These are phyloP conservation scores for Bradypodion pumilum DNA, from an alignment of 2,797 vertebrate species.

Conservation along the genomic window DNA sequence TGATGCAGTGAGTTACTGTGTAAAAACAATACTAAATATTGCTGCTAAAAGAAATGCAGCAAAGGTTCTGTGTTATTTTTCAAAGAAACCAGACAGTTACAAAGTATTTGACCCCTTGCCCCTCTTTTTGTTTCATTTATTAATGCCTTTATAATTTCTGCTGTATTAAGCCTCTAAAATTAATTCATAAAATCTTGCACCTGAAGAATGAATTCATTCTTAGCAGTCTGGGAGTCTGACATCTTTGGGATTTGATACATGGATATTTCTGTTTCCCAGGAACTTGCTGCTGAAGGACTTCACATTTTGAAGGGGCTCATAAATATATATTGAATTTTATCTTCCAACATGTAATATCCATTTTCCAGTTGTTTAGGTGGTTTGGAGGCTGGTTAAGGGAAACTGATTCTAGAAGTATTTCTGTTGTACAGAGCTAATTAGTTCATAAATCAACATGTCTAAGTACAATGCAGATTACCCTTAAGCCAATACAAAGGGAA, in stretches of 20 bases:
- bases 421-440: conserved; percentile 78
- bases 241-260: conserved; percentile 75
- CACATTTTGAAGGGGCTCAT: conserved; percentile 76
- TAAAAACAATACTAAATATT: neutral
- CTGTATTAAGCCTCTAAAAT: conserved; percentile 67
- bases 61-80: conserved; percentile 45
- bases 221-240: conserved; percentile 59
- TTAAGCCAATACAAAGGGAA: conserved; percentile 63
- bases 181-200: conserved; percentile 61
- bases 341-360: conserved; percentile 75
- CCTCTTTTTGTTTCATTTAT: conserved; percentile 59
- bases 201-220: conserved; percentile 73
- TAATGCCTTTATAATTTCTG: conserved; percentile 65
- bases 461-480: conserved; percentile 70
- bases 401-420: conserved; percentile 73
- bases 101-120: conserved; percentile 23
- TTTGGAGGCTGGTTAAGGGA: conserved; percentile 64
- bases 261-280: conserved; percentile 74
- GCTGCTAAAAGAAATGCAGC: neutral
- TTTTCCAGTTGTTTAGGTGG: conserved; percentile 71
- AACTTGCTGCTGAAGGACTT: conserved; percentile 66
- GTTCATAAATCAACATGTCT: conserved; percentile 77
- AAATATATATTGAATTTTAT: conserved; percentile 85
- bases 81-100: conserved; percentile 49
- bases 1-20: conserved; percentile 39